Conservation (phyloP, 2,888 invertebrate genomes). For the Diaprepes abbreviatus region DNA sequence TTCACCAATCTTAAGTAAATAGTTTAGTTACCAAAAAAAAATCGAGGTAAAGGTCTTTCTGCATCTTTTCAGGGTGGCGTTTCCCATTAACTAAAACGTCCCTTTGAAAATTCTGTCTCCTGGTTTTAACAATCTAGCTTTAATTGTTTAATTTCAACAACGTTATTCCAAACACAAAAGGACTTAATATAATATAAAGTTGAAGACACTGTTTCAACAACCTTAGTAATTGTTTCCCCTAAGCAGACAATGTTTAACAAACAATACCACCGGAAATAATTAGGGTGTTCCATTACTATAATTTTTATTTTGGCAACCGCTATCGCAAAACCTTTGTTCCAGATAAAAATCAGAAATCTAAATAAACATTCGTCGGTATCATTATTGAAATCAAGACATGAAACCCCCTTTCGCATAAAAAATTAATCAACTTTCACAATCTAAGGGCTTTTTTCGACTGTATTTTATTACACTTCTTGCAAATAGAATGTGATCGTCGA, state of each 20-base stretch:
- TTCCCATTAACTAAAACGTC: no score
- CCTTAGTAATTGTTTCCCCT: slow-evolving; percentile 22
- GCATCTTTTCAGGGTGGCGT: no score
- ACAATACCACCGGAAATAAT: slow-evolving; percentile 35
- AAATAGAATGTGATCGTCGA: not conserved
- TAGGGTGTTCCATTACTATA: slow-evolving; percentile 33
- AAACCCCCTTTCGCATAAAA: slow-evolving; percentile 2
- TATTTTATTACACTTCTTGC: not conserved
- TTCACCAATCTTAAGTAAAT: no score
- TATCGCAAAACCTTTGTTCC: slow-evolving; percentile 15
- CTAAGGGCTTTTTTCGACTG: not conserved
- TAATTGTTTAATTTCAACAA: no score
- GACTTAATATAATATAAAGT: no score
- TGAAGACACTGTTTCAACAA: not conserved
- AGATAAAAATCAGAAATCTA: slow-evolving; percentile 33
- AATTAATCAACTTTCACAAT: not conserved
- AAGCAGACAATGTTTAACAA: slow-evolving; percentile 16
- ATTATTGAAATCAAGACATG: slow-evolving; percentile 17
- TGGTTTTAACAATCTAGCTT: no score
- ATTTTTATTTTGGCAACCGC: slow-evolving; percentile 29
- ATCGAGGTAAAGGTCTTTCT: no score
- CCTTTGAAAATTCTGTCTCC: no score
- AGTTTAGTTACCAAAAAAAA: no score
- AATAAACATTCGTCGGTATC: slow-evolving; percentile 20
- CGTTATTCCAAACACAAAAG: no score